Base-by-base conservation (phyloP, 2,888 invertebrate species). In the Dione vanillae region DNA sequence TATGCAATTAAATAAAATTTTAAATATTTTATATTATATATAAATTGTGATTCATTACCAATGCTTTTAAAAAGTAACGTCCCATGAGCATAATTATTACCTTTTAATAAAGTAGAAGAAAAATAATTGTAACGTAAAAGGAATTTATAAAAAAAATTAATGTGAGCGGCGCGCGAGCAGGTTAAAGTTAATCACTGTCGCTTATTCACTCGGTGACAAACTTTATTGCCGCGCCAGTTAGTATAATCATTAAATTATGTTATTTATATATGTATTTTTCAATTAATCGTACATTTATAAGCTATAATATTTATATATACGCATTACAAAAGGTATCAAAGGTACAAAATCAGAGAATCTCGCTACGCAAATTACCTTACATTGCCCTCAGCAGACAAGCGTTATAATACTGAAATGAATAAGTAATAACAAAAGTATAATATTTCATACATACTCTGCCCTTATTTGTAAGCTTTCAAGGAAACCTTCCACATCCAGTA, bases 141-240 rank as follows among this genome's bases (percentile, higher is more conserved):
- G 16, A n/a, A 54, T 62, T 68, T 19, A 52, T 54, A 68, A 20
- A 19, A 64, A 64, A 62, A 62, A 68, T 62, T 54, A 19, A 68
- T 45, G 19, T 9, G 49, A 37, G 52, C 52, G 35, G 52, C 20
- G 43, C 51, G 43, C 62, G 11, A 20, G 37, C 52, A 68, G 51
- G 62, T 68, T 61, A 37, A 62, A 62, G 45, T 61, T 68, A 62
- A 62, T 68, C 62, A 68, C 54, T 54, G 62, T 54, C 62, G 19
- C 68, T 49, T 51, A 14, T 16, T 54, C 52, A 43, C 35, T 45
- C 14, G 43, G 43, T 45, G 62, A 54, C 27, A 27, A 65, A 20
- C 52, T 65, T 51, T 52, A 27, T 43, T 16, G 65, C 52, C 10
- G 41, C 27, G 20, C 52, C 52, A 16, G 20, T 37, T 54, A 8